Base-by-base conservation (phyloP, 64 coral and sea anemone genomes). In the Pachyseris speciosa region DNA sequence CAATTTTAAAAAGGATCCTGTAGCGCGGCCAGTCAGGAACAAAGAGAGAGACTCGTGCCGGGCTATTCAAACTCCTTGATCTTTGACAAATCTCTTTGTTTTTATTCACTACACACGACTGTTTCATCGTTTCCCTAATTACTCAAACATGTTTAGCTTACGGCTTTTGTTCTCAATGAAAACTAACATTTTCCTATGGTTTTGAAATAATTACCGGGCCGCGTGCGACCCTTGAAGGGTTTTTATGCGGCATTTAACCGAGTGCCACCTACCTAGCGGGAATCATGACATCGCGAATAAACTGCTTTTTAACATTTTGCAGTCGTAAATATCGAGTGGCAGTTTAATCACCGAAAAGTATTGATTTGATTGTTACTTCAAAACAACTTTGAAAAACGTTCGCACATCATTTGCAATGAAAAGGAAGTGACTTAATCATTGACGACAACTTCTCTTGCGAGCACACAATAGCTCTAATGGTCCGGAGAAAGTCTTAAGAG, bases 171-270 rank as follows among this genome's bases (percentile, higher is more conserved):
- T 93, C 85, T 78, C 84, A 81, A 90, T 63, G 87, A 97, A 97
- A 97, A 93, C 95, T 97, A 97, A 97, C 95, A 97, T 97, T 97
- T 97, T 93, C 91, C 67, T 97, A 94, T 90, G 86, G 91, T 93
- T 86, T 92, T 97, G 37, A 89, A 93, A 94, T 93, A 94, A 97
- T 97, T 90, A 94, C 95, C 86, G 90, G 83, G 13, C 91, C 66
- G 72, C 91, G 64, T 93, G 91, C 28, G 48, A 47, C 88, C 84
- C 38, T 45, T 52, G 68, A 58, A 72, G 72, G 57, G 75, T 88
- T 93, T 93, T 93, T 93, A 88, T 93, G 67, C 78, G 55, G 84
- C 59, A 93, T 88, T 93, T 88, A 93, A 88, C 49, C 26, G 37
- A 77, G 42, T 57, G 78, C 89, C 94, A 72, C 84, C 76, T 86